Conservation (phyloP, 2,797 vertebrate genomes). For the Garrulus glandarius region DNA sequence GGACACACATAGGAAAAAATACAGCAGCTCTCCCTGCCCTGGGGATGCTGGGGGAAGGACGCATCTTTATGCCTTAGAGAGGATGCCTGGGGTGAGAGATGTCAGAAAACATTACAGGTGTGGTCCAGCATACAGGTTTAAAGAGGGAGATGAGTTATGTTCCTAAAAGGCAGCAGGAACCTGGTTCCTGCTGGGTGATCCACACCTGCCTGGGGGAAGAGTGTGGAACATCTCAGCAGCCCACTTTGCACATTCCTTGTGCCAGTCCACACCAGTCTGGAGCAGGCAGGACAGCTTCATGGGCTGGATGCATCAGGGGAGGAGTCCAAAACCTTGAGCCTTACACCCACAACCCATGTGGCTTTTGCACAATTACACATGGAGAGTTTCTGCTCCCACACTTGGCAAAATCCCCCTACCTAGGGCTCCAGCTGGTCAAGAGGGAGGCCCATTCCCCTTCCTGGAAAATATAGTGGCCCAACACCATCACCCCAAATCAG, state of each 20-base stretch:
- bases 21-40: not conserved
- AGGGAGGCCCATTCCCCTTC: not conserved
- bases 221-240: not conserved
- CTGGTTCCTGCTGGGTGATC: not conserved
- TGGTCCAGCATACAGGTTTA: not conserved
- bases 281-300: not conserved
- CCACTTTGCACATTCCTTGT: not conserved
- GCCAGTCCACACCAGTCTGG: not conserved
- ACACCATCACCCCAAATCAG: not conserved
- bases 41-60: not conserved
- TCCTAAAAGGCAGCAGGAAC: not conserved
- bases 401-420: not conserved
- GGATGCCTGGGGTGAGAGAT: not conserved
- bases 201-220: not conserved
- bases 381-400: not conserved
- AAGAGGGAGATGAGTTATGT: not conserved
- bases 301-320: accelerated
- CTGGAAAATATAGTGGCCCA: not conserved
- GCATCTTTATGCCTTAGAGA: not conserved
- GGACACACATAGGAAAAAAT: accelerated
- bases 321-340: not conserved
- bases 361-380: not conserved
- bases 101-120: not conserved
- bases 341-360: not conserved
- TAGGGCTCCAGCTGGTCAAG: not conserved